Evolutionary conservation across 2,888 invertebrate genomes (phyloP).

Genomic region (Eupeodes luniger): DNA sequence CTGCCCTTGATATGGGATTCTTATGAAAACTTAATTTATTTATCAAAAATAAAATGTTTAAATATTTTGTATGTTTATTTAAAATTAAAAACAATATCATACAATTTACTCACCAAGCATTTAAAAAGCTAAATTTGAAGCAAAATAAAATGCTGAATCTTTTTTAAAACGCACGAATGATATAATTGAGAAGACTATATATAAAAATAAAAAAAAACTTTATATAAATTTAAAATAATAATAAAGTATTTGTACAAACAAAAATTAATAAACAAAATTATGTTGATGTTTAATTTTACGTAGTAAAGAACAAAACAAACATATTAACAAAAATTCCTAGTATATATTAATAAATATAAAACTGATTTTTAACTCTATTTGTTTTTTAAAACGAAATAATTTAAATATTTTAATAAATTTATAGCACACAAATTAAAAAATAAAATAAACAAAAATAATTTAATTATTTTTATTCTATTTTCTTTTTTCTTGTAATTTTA

Average conservation of each 20-base stretch:
- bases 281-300: constrained; percentile 68
- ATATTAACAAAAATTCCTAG: constrained; percentile 50
- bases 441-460: constrained; percentile 56
- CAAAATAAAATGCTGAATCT: constrained; percentile 7
- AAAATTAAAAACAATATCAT: constrained; percentile 9
- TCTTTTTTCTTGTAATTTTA: not conserved
- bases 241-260: constrained; percentile 61
- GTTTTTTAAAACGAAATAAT: not conserved
- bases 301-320: constrained; percentile 54
- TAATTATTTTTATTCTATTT: constrained; percentile 60
- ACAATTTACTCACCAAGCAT: constrained; percentile 67
- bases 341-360: constrained; percentile 16
- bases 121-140: constrained; percentile 35
- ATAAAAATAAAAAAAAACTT: constrained; percentile 3
- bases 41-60: constrained; percentile 10
- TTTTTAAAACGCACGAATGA: constrained; percentile 69
- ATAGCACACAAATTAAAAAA: constrained; percentile 36
- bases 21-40: constrained; percentile 86
- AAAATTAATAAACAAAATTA: constrained; percentile 23
- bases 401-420: constrained; percentile 2
- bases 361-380: constrained; percentile 19
- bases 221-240: constrained; percentile 28
- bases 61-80: constrained; percentile 32
- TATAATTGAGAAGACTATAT: constrained; percentile 63
- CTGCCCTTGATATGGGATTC: constrained; percentile 97